Base-by-base conservation (phyloP, 1,140 invertebrate species). In the Cheumatopsyche charites region DNA sequence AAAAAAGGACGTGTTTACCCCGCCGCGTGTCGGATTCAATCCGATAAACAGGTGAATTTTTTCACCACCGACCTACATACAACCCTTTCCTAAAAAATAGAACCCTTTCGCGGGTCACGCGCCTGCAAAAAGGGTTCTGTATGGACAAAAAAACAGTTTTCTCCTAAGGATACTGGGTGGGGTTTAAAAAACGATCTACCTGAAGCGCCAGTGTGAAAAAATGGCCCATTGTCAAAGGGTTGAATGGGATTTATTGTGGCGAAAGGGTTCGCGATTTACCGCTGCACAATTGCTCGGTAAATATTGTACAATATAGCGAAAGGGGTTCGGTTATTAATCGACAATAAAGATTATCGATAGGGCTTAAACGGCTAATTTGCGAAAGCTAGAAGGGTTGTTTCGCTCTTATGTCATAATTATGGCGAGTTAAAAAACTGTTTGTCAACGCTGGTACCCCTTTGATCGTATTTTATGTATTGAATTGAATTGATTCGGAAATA, bases 1-100 rank as follows among this genome's bases (percentile, higher is more conserved):
- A 70, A 62, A 70, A 58, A 58, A 58, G 19, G n/a, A 52, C 43
- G 58, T 74, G 65, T 74, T 74, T 71, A 74, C 65, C 73, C 69
- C 58, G 25, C 58, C 29, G 62, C 29, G 36, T 55, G 73, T 71
- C 73, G 49, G 67, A 36, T 36, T 62, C 43, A 21, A 67, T 67
- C 63, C 42, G 73, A 74, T 74, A 71, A 74, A 74, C 70, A 74
- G 73, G 73, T 74, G 73, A 74, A 66, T 74, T 74, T 70, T 67
- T 63, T 63, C n/a, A 65, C 15, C 19, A 15, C 43, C 23, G 70
- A 47, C 65, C 47, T 17, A 21, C 15, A 67, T 45, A 58, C 19
- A 47, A 65, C 68, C 55, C 23, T 58, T 58, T 58, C 25, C 23
- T 58, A 47, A 73, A 61, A 62, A 67, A 69, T 26, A 73, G 21